These are phyloP conservation scores for Diorhabda carinulata DNA, from an alignment of 1,140 invertebrate species.

Conservation along the genomic window DNA sequence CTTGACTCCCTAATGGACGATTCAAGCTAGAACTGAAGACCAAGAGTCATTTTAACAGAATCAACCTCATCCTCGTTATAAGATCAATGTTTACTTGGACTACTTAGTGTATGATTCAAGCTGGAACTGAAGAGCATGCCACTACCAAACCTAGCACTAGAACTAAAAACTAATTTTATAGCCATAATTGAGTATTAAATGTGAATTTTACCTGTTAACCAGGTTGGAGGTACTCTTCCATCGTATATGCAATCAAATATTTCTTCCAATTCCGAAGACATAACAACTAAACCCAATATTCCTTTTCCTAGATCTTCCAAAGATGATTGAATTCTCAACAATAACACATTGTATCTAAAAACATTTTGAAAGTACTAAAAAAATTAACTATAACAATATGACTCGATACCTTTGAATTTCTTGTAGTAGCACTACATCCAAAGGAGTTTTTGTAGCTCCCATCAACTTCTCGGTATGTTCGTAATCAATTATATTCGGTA, in stretches of 20 bases:
- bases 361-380: neutral
- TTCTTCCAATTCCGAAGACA: conserved; percentile 77
- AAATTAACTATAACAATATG: neutral
- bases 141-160: no score
- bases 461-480: conserved; percentile 69
- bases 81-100: no score
- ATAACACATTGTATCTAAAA: conserved; percentile 57
- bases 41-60: no score
- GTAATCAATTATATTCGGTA: conserved; percentile 71
- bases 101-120: no score
- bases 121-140: no score
- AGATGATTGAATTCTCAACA: conserved; percentile 54
- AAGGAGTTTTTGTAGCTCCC: conserved; percentile 64
- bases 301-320: conserved; percentile 68
- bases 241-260: conserved; percentile 77
- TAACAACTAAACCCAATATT: conserved; percentile 77
- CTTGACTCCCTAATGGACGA: no score
- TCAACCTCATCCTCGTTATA: no score
- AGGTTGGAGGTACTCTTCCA: conserved; percentile 68
- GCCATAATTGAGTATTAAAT: neutral
- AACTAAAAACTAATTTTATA: no score
- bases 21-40: no score
- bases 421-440: conserved; percentile 79
- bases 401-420: conserved; percentile 59
- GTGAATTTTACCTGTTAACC: conserved; percentile 63